Percentiles rank a stretch among this genome's conserved stretches.
phyloP scores from a whole-genome alignment of 1,140 invertebrate species.

The Achroia grisella region DNA sequence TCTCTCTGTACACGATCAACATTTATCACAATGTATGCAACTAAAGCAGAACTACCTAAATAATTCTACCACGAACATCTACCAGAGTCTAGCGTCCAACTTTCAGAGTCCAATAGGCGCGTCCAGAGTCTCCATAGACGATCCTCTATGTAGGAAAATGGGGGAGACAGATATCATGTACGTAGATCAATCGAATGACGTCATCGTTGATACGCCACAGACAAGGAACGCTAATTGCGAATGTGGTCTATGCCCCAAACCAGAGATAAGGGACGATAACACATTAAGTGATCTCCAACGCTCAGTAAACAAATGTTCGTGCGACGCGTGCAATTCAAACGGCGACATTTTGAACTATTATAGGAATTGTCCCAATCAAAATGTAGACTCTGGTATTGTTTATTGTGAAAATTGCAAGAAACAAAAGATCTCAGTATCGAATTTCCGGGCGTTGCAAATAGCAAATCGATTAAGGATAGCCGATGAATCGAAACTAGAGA shows the following conservation, averaged over 20 bases:
- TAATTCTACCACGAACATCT: slow-evolving; percentile 54
- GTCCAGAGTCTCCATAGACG: slow-evolving; percentile 52
- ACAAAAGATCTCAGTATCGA: slow-evolving; percentile 68
- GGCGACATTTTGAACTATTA: slow-evolving; percentile 58
- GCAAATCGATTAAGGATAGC: slow-evolving; percentile 59
- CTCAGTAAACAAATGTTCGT: slow-evolving; percentile 57
- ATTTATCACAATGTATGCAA: slow-evolving; percentile 72
- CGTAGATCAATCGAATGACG: slow-evolving; percentile 55
- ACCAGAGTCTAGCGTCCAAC: slow-evolving; percentile 50
- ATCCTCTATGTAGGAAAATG: slow-evolving; percentile 51
- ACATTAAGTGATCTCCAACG: slow-evolving; percentile 65
- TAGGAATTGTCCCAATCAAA: slow-evolving; percentile 53
- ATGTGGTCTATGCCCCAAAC: slow-evolving; percentile 60
- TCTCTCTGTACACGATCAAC: slow-evolving; percentile 73
- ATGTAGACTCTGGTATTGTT: slow-evolving; percentile 57
- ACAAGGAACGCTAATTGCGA: slow-evolving; percentile 55
- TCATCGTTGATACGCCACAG: slow-evolving; percentile 35
- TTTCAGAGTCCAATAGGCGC: slow-evolving; percentile 46
- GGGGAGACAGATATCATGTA: slow-evolving; percentile 56
- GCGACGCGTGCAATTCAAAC: slow-evolving; percentile 61
- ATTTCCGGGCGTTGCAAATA: slow-evolving; percentile 67
- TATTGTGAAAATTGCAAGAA: slow-evolving; percentile 67
- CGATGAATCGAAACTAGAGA: slow-evolving; percentile 47
- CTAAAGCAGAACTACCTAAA: slow-evolving; percentile 69
- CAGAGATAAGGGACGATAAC: slow-evolving; percentile 40